These are phyloP conservation scores for Prunella fulvescens DNA, from an alignment of 2,113 vertebrate genomes.

Conservation along the genomic window DNA sequence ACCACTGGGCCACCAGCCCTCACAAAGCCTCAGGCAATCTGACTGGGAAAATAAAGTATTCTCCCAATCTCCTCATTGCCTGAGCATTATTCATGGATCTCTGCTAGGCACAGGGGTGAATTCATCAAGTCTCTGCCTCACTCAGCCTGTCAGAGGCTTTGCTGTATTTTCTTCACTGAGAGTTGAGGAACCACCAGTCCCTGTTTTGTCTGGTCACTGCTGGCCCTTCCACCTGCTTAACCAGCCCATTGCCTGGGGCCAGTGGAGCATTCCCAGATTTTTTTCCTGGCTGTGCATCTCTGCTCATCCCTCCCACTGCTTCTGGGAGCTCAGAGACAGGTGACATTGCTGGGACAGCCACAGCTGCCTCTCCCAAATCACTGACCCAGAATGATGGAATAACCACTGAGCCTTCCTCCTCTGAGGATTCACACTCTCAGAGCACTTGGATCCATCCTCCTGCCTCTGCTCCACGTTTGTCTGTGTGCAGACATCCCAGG, in stretches of 20 bases:
- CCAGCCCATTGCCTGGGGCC: not conserved
- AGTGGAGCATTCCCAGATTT: not conserved
- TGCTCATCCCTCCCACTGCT: not conserved
- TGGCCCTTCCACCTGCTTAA: not conserved
- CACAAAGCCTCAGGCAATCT: not conserved
- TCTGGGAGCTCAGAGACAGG: not conserved
- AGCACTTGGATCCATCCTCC: not conserved
- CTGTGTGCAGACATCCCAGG: not conserved
- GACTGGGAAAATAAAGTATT: not conserved
- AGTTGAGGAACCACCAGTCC: not conserved
- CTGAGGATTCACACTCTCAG: not conserved
- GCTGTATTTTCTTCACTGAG: not conserved
- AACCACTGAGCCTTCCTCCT: not conserved
- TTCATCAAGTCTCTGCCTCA: not conserved
- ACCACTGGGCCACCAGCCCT: slow-evolving; percentile 21
- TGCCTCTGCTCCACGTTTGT: not conserved
- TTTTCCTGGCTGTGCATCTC: not conserved
- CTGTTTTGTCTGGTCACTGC: not conserved
- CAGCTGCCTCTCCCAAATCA: not conserved
- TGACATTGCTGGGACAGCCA: not conserved
- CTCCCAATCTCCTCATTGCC: not conserved
- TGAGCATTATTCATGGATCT: slow-evolving; percentile 15
- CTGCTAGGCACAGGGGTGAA: not conserved
- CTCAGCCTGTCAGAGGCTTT: not conserved
- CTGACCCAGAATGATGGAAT: not conserved